Conservation (phyloP, 2,888 invertebrate genomes). For the Tiliacea citrago region DNA sequence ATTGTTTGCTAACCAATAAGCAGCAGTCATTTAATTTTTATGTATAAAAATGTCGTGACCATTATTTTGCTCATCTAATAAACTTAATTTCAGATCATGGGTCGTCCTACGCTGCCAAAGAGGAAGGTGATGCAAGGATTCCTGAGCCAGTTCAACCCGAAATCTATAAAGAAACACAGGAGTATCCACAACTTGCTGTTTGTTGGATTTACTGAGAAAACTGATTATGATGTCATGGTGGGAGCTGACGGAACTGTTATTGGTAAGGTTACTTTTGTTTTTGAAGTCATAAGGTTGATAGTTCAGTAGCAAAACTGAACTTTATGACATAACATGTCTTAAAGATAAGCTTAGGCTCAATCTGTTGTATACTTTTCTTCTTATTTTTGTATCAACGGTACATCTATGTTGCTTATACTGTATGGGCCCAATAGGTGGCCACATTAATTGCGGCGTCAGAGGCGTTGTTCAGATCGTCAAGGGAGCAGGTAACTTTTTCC, state of each 20-base stretch:
- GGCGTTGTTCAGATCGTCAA: neutral
- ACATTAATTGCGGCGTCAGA: too few relatives aligned
- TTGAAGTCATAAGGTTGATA: neutral
- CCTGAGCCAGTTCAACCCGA: constrained; percentile 76
- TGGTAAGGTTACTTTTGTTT: constrained; percentile 71
- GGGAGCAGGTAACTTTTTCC: neutral
- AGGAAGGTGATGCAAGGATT: constrained; percentile 79
- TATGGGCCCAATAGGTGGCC: neutral
- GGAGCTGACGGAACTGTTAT: constrained; percentile 74
- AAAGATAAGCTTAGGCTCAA: neutral
- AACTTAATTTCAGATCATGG: constrained; percentile 72
- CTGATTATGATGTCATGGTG: constrained; percentile 75
- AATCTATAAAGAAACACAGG: constrained; percentile 83
- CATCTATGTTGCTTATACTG: neutral
- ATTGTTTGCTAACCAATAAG: neutral
- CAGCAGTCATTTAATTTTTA: neutral
- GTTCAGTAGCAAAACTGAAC: neutral
- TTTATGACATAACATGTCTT: neutral
- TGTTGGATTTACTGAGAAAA: constrained; percentile 77
- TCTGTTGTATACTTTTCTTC: neutral
- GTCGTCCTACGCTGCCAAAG: constrained; percentile 79
- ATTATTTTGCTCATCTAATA: neutral
- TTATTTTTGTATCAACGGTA: neutral
- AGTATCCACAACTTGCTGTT: constrained; percentile 79
- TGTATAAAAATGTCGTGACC: neutral